Percentiles rank a stretch among this genome's conserved stretches.
These are phyloP conservation scores for Orientallactaga bullata DNA, from an alignment of 2,113 vertebrate genomes.

Conservation along the genomic window DNA sequence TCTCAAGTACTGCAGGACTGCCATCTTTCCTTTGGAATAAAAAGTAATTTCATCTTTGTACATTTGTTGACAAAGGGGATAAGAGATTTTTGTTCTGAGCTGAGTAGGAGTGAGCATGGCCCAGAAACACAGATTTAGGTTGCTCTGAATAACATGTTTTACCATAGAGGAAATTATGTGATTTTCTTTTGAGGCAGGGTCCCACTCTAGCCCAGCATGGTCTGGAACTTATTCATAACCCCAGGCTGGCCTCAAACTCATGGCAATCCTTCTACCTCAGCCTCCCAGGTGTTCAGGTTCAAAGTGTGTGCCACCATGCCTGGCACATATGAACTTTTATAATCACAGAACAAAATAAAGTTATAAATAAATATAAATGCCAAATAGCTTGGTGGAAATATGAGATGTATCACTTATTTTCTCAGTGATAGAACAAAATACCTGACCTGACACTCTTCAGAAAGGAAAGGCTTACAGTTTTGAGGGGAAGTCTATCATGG, in stretches of 20 bases:
- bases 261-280: too few relatives aligned
- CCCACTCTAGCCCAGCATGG: too few relatives aligned
- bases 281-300: too few relatives aligned
- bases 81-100: not conserved
- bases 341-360: not conserved
- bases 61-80: not conserved
- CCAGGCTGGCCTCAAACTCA: too few relatives aligned
- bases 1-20: not conserved
- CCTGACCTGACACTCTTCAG: too few relatives aligned
- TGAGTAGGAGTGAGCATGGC: not conserved
- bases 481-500: too few relatives aligned
- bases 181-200: too few relatives aligned
- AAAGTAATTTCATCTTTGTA: not conserved
- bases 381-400: not conserved
- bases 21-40: constrained; percentile 19
- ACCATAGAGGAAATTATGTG: not conserved
- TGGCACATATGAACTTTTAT: not conserved
- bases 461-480: too few relatives aligned
- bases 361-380: not conserved
- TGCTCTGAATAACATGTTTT: not conserved
- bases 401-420: not conserved
- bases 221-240: too few relatives aligned
- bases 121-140: not conserved
- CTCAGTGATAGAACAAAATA: too few relatives aligned
- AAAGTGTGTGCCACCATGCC: too few relatives aligned